Conservation (phyloP, 2,797 vertebrate genomes). For the Rallus crepitans region DNA sequence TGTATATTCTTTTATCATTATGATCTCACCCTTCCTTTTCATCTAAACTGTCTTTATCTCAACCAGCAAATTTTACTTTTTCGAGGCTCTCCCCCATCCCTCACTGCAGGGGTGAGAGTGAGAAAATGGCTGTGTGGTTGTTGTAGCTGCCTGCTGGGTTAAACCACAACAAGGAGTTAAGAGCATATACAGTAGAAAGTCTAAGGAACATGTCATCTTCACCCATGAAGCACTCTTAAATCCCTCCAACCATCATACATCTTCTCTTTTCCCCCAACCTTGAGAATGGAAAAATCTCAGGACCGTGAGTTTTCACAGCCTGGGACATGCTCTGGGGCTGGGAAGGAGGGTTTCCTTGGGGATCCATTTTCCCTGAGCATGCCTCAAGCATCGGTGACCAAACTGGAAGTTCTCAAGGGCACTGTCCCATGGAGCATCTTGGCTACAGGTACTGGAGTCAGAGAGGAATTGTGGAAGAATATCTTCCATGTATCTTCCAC, state of each 20-base stretch:
- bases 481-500: neutral
- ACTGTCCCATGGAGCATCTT: neutral
- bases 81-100: no score
- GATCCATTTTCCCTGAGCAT: neutral
- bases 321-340: neutral
- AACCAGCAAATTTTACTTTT: no score
- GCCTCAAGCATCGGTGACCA: neutral
- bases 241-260: fast-evolving
- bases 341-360: neutral
- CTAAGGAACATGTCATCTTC: neutral
- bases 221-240: neutral
- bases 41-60: no score
- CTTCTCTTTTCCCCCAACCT: neutral
- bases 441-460: neutral
- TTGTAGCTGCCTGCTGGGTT: no score
- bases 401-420: neutral
- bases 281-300: neutral
- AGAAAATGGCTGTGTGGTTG: no score
- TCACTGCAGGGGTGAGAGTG: no score
- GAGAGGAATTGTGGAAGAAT: neutral
- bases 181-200: neutral
- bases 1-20: no score
- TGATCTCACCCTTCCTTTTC: no score
- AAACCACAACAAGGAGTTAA: neutral
- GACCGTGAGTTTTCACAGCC: neutral